Conservation (phyloP, 2,797 vertebrate species). For the Myotis pilosus region DNA sequence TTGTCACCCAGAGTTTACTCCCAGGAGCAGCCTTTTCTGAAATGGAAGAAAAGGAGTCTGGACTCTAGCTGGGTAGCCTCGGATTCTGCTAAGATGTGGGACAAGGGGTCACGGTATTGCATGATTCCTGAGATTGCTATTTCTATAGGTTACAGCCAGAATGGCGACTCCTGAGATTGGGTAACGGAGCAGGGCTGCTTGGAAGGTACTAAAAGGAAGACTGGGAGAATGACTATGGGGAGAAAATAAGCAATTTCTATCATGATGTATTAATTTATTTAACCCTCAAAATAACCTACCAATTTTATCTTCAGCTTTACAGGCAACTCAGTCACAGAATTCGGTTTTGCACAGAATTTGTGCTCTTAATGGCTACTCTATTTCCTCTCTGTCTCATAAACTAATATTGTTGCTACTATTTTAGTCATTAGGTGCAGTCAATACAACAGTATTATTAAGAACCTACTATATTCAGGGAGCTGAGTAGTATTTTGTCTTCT, state of each 20-base stretch:
- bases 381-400: not conserved
- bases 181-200: not conserved
- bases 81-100: not conserved
- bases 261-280: not conserved
- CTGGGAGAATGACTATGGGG: not conserved
- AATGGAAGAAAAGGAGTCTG: not conserved
- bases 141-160: not conserved
- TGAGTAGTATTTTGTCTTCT: not conserved
- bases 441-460: not conserved
- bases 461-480: not conserved
- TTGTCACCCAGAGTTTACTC: not conserved
- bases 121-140: not conserved
- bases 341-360: not conserved
- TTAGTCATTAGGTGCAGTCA: not conserved
- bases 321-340: not conserved
- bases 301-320: not conserved
- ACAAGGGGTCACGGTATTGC: rapidly evolving
- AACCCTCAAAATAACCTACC: not conserved
- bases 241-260: not conserved
- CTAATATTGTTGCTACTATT: not conserved
- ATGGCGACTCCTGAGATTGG: not conserved
- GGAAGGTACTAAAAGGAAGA: not conserved
- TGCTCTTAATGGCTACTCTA: not conserved
- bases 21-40: not conserved
- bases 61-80: not conserved